Conservation (phyloP, 2,888 invertebrate species). For the Monochamus alternatus region DNA sequence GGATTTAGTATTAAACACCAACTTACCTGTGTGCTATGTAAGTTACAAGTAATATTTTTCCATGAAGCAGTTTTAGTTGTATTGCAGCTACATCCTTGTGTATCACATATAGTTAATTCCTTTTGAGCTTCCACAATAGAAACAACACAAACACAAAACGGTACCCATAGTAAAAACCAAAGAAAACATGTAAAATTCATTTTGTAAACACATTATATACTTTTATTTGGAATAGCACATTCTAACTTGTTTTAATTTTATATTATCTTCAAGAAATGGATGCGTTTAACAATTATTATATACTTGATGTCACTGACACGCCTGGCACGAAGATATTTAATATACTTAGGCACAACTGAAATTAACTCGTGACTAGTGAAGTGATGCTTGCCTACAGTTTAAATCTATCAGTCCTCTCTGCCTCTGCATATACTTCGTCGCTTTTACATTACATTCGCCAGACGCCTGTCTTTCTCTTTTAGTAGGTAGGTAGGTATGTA, state of each 20-base stretch:
- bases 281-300: too few relatives aligned
- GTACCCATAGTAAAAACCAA: slow-evolving; percentile 56
- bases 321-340: too few relatives aligned
- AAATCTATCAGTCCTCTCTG: too few relatives aligned
- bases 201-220: slow-evolving; percentile 55
- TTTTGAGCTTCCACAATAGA: slow-evolving; percentile 50
- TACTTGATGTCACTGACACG: too few relatives aligned
- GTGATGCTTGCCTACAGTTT: too few relatives aligned
- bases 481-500: too few relatives aligned
- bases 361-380: too few relatives aligned
- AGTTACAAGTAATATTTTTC: slow-evolving; percentile 79
- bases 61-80: slow-evolving; percentile 74
- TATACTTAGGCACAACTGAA: too few relatives aligned
- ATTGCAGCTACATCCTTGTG: slow-evolving; percentile 75
- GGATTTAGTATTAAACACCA: slow-evolving; percentile 16
- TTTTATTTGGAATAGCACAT: slow-evolving; percentile 43
- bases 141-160: slow-evolving; percentile 52
- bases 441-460: too few relatives aligned
- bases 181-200: slow-evolving; percentile 54
- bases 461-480: too few relatives aligned
- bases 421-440: too few relatives aligned
- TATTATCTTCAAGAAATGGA: too few relatives aligned
- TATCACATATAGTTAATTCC: slow-evolving; percentile 72
- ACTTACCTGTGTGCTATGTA: slow-evolving; percentile 76
- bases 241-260: neutral